Evolutionary conservation across 2,888 invertebrate genomes (phyloP).

Genomic region (Gryllus longicercus): DNA sequence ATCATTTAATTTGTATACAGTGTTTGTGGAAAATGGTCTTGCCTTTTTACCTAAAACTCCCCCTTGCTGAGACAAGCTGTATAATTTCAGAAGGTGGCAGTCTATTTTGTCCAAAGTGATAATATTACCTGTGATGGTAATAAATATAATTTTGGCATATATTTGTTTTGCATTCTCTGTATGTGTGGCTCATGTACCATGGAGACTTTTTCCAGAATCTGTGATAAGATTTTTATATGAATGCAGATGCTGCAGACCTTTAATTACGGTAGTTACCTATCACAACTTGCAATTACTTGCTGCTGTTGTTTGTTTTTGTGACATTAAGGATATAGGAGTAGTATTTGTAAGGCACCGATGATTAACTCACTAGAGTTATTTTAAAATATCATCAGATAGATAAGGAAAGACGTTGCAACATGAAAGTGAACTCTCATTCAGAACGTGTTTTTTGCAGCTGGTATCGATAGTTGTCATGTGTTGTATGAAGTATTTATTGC

Average conservation of each 20-base stretch:
- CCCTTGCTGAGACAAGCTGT: slow-evolving; percentile 17
- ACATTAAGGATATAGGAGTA: neutral
- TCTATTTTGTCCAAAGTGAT: neutral
- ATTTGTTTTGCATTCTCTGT: neutral
- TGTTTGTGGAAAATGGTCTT: neutral
- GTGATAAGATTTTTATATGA: slow-evolving; percentile 17
- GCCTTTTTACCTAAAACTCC: neutral
- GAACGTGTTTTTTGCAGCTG: too few relatives aligned
- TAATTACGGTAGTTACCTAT: neutral
- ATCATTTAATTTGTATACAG: neutral
- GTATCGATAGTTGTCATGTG: too few relatives aligned
- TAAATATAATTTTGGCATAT: neutral
- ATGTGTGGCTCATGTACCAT: neutral
- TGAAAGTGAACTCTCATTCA: too few relatives aligned
- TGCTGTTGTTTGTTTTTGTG: neutral
- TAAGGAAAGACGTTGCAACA: too few relatives aligned
- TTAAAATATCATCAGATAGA: too few relatives aligned
- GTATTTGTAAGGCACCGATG: too few relatives aligned
- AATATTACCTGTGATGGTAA: neutral
- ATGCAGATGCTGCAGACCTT: neutral
- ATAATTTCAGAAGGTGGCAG: neutral
- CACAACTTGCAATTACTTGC: neutral
- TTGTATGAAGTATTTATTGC: too few relatives aligned
- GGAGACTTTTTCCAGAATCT: neutral
- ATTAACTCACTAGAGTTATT: too few relatives aligned